Evolutionary conservation across 2,797 vertebrate genomes (phyloP).

Genomic region (Periophthalmus magnuspinnatus): DNA sequence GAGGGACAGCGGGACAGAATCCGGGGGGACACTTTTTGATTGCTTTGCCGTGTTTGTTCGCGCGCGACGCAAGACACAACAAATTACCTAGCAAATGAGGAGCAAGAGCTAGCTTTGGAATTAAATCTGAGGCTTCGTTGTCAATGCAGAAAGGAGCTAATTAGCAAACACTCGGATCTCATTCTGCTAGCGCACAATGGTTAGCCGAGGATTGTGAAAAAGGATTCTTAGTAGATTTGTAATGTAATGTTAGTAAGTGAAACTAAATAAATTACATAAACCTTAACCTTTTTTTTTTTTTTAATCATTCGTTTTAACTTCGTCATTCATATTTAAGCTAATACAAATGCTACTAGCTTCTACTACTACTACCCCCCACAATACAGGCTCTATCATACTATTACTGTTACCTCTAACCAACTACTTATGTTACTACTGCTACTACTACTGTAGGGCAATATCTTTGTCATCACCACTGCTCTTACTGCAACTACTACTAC

Average conservation of each 20-base stretch:
- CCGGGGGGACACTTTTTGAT: constrained; percentile 34
- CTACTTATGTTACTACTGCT: too few relatives aligned
- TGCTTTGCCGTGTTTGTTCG: constrained; percentile 2
- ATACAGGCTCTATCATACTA: too few relatives aligned
- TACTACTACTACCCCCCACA: too few relatives aligned
- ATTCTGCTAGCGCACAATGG: not conserved
- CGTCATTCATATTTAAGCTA: too few relatives aligned
- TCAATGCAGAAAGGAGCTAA: constrained; percentile 59
- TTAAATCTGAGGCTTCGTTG: constrained; percentile 54
- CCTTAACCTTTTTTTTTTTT: not conserved
- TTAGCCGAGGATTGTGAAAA: not conserved
- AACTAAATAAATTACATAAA: not conserved
- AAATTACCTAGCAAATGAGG: constrained; percentile 15
- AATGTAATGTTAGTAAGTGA: not conserved
- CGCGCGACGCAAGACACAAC: constrained; percentile 5
- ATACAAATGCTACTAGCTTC: not conserved
- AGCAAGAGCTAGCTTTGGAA: constrained; percentile 46
- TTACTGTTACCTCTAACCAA: too few relatives aligned
- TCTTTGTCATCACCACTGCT: too few relatives aligned
- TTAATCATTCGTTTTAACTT: not conserved
- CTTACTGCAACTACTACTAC: too few relatives aligned
- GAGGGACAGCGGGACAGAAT: constrained; percentile 45
- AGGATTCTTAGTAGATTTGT: not conserved
- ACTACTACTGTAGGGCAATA: not conserved
- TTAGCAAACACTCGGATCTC: constrained; percentile 49